phyloP scores from a whole-genome alignment of 2,113 vertebrate species.

The Galbula dea region DNA sequence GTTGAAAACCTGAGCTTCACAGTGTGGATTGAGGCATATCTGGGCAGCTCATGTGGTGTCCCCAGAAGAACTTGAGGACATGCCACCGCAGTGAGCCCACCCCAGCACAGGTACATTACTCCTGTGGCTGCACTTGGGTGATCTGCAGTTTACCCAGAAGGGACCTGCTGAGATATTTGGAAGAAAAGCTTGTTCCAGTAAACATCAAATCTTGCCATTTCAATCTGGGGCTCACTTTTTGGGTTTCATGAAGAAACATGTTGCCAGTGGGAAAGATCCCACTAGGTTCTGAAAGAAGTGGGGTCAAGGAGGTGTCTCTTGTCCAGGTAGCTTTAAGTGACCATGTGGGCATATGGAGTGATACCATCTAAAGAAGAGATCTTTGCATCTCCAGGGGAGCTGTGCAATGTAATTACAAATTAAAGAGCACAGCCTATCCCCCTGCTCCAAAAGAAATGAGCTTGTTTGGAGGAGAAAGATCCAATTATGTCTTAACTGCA shows the following conservation, averaged over 20 bases:
- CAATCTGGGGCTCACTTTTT: accelerated
- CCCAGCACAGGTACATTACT: not conserved
- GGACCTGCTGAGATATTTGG: not conserved
- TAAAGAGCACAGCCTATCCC: not conserved
- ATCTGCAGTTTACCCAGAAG: not conserved
- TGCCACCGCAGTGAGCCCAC: not conserved
- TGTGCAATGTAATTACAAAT: accelerated
- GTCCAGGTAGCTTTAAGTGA: not conserved
- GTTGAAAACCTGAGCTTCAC: not conserved
- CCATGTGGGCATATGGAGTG: not conserved
- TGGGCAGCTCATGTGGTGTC: not conserved
- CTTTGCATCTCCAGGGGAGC: not conserved
- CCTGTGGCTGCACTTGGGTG: not conserved
- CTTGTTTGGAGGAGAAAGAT: not conserved
- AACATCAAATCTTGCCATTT: not conserved
- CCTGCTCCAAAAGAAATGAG: not conserved
- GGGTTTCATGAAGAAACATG: not conserved
- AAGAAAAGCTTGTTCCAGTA: not conserved
- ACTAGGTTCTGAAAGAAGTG: not conserved
- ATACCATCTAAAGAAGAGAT: not conserved
- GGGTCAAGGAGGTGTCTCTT: not conserved
- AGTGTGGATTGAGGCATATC: not conserved
- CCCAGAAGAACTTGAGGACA: not conserved
- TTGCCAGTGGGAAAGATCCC: not conserved
- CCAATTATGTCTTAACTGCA: not conserved